A percentile compares a stretch with the other conserved stretches of the same genome.
Evolutionary conservation across 2,113 vertebrate genomes (phyloP).

Genomic region (Hyaena hyaena): DNA sequence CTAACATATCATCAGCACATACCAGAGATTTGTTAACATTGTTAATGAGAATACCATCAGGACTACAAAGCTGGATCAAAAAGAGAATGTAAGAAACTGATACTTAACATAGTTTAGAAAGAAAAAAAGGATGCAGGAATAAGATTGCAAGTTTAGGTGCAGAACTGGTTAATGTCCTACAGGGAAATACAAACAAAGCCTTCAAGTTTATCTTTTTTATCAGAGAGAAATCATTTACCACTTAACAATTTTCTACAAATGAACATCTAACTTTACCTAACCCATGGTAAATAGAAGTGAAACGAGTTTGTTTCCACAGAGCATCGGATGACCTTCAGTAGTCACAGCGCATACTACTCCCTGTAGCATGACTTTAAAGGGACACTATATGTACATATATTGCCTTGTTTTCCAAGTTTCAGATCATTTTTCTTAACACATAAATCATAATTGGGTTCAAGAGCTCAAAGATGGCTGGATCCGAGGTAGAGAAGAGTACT

Average conservation of each 20-base stretch:
- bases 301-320: not conserved
- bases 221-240: not conserved
- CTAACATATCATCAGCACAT: not conserved
- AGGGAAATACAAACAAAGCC: not conserved
- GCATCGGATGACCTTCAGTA: not conserved
- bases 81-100: not conserved
- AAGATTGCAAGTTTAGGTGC: not conserved
- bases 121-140: not conserved
- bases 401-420: constrained; percentile 23
- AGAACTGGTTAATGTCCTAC: not conserved
- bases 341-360: not conserved
- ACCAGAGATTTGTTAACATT: not conserved
- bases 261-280: not conserved
- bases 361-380: not conserved
- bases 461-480: not conserved
- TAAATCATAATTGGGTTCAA: not conserved
- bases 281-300: not conserved
- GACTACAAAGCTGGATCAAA: not conserved
- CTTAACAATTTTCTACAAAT: not conserved
- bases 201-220: not conserved
- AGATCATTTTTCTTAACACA: constrained; percentile 20
- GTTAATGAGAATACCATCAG: not conserved
- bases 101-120: not conserved
- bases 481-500: not conserved
- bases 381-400: fast-evolving